phyloP scores from a whole-genome alignment of 2,888 invertebrate species.

The Ecliptopera silaceata region DNA sequence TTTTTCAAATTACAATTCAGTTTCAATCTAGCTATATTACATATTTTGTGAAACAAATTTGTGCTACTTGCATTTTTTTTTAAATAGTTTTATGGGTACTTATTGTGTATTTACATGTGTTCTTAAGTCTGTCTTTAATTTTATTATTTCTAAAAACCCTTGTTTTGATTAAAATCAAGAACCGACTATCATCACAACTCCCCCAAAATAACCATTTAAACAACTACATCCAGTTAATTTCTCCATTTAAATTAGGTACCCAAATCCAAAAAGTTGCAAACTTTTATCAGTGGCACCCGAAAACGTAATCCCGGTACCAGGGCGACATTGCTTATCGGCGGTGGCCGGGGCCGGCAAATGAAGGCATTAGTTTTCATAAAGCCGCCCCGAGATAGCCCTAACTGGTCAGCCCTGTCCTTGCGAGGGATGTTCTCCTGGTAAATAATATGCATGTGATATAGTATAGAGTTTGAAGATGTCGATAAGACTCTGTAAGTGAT shows the following conservation, averaged over 20 bases:
- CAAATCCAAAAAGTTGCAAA: constrained; percentile 59
- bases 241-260: constrained; percentile 67
- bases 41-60: too few species aligned
- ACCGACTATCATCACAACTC: constrained; percentile 8
- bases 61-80: too few species aligned
- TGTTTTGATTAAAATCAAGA: not conserved
- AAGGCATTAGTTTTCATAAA: constrained; percentile 83
- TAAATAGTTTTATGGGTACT: too few species aligned
- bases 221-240: constrained; percentile 42
- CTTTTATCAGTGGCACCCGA: constrained; percentile 65
- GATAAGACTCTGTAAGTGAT: not conserved
- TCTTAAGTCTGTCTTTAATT: too few species aligned
- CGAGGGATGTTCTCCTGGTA: constrained; percentile 57
- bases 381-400: constrained; percentile 70
- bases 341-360: constrained; percentile 68
- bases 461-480: constrained; percentile 3
- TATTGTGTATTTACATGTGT: too few species aligned
- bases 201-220: constrained; percentile 18
- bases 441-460: not conserved
- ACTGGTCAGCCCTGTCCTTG: constrained; percentile 55
- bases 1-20: too few species aligned
- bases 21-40: too few species aligned
- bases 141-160: not conserved
- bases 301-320: constrained; percentile 75
- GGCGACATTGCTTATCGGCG: constrained; percentile 77